Percentiles rank a stretch among this genome's conserved stretches.
Conservation (phyloP, 2,888 invertebrate species). For the Rhagonycha lutea region DNA sequence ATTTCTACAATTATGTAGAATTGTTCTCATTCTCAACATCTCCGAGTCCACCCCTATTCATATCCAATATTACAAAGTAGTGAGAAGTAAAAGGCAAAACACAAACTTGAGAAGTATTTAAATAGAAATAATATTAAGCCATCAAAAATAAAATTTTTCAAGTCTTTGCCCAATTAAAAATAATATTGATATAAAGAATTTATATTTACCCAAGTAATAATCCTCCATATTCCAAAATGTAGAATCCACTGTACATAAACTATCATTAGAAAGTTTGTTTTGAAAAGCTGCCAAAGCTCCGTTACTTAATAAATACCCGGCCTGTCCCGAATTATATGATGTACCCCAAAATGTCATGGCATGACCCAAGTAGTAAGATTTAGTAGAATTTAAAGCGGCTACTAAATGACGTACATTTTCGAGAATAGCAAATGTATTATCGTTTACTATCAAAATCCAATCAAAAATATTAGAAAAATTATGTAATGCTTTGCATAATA, state of each 20-base stretch:
- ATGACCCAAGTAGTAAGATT: constrained; percentile 61
- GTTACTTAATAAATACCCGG: constrained; percentile 61
- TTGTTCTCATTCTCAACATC: neutral
- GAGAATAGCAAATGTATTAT: constrained; percentile 60
- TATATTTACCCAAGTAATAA: constrained; percentile 23
- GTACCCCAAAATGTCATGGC: constrained; percentile 60
- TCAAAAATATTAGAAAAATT: constrained; percentile 43
- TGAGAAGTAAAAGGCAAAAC: too few relatives aligned
- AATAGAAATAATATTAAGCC: too few relatives aligned
- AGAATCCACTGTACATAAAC: constrained; percentile 48
- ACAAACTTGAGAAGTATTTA: too few relatives aligned
- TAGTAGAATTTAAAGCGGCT: constrained; percentile 53
- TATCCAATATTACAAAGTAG: too few relatives aligned
- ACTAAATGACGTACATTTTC: constrained; percentile 61
- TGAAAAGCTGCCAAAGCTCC: constrained; percentile 54
- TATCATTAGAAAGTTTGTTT: constrained; percentile 50
- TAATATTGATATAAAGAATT: too few relatives aligned
- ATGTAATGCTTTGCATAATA: constrained; percentile 44
- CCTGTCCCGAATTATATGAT: constrained; percentile 59
- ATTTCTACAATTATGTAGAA: constrained; percentile 13
- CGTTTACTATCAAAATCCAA: constrained; percentile 62
- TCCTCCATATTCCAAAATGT: constrained; percentile 25
- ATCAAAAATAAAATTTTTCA: too few relatives aligned
- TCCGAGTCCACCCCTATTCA: too few relatives aligned
- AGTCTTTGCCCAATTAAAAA: too few relatives aligned